phyloP scores from a whole-genome alignment of 1,140 invertebrate species.

The Drosophila santomea region DNA sequence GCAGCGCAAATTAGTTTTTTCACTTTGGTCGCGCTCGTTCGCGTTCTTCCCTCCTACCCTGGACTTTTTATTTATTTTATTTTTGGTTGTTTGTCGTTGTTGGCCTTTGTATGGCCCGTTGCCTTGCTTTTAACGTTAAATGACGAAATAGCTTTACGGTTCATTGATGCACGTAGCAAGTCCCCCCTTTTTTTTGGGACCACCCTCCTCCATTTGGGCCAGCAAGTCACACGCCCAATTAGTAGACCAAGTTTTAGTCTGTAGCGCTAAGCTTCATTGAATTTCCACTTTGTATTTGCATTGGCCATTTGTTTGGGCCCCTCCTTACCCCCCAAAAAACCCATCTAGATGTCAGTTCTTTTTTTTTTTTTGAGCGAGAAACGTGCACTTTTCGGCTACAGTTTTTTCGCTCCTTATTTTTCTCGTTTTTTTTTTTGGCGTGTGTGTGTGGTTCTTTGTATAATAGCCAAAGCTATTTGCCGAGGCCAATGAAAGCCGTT shows the following conservation, averaged over 20 bases:
- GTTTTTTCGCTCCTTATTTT: slow-evolving; percentile 41
- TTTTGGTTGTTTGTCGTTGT: slow-evolving; percentile 47
- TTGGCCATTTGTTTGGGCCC: slow-evolving; percentile 57
- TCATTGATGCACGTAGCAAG: slow-evolving; percentile 77
- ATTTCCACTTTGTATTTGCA: slow-evolving; percentile 80
- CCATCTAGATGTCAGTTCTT: slow-evolving; percentile 30
- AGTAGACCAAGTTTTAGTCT: slow-evolving; percentile 79
- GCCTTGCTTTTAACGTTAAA: slow-evolving; percentile 81
- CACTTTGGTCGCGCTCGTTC: slow-evolving; percentile 78
- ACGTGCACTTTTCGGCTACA: slow-evolving; percentile 71
- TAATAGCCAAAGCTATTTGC: slow-evolving; percentile 71
- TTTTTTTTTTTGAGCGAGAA: slow-evolving; percentile 21
- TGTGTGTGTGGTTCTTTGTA: slow-evolving; percentile 18
- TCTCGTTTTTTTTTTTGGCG: slow-evolving; percentile 2
- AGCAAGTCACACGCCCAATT: slow-evolving; percentile 80
- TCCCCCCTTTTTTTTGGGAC: slow-evolving; percentile 10
- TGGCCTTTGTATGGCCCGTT: slow-evolving; percentile 58
- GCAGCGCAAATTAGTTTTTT: slow-evolving; percentile 84
- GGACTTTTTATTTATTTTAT: slow-evolving; percentile 38
- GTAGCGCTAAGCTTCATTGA: slow-evolving; percentile 79
- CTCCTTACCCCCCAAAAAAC: not conserved
- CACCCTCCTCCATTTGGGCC: slow-evolving; percentile 16
- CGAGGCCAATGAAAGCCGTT: slow-evolving; percentile 72
- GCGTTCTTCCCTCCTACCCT: slow-evolving; percentile 52
- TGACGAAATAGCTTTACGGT: slow-evolving; percentile 83